A percentile compares a stretch with the other conserved stretches of the same genome.
These are phyloP conservation scores for Lagodon rhomboides DNA, from an alignment of 2,797 vertebrate species.

Conservation along the genomic window DNA sequence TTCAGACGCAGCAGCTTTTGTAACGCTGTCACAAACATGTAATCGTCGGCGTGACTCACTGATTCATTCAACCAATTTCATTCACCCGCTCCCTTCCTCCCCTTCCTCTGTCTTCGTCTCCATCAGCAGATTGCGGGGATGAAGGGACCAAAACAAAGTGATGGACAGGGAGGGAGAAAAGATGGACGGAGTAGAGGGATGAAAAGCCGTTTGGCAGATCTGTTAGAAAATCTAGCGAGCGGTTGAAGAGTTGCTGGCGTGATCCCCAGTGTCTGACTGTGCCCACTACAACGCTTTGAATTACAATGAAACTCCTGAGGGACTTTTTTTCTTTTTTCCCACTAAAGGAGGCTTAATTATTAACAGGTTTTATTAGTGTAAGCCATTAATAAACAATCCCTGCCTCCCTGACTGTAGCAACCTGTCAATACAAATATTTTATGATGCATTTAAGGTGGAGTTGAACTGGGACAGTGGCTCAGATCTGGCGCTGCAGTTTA, in stretches of 20 bases:
- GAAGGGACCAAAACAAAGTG: slow-evolving; percentile 45
- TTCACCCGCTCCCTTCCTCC: slow-evolving; percentile 7
- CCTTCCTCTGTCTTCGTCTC: slow-evolving; percentile 12
- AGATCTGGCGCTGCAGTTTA: slow-evolving; percentile 4
- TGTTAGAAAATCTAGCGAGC: slow-evolving; percentile 51
- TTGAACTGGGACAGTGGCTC: not conserved
- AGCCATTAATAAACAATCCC: slow-evolving; percentile 48
- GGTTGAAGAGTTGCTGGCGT: slow-evolving; percentile 61
- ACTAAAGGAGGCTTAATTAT: slow-evolving; percentile 51
- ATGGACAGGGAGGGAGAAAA: slow-evolving; percentile 25
- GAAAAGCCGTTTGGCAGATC: slow-evolving; percentile 51
- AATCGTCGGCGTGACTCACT: not conserved
- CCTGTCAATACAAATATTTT: slow-evolving; percentile 3
- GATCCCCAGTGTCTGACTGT: slow-evolving; percentile 57
- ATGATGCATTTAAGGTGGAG: slow-evolving; percentile 2
- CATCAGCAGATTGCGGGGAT: slow-evolving; percentile 29
- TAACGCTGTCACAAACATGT: slow-evolving; percentile 16
- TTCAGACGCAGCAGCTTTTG: slow-evolving; percentile 20
- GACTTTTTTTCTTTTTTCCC: slow-evolving; percentile 26
- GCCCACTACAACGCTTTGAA: slow-evolving; percentile 61
- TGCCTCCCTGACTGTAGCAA: slow-evolving; percentile 8
- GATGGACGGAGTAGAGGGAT: slow-evolving; percentile 41
- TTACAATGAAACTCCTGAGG: slow-evolving; percentile 61
- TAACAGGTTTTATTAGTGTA: slow-evolving; percentile 55
- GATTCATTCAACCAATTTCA: slow-evolving; percentile 20